Base-by-base conservation (phyloP, 2,888 invertebrate genomes). In the Aradus depressus region DNA sequence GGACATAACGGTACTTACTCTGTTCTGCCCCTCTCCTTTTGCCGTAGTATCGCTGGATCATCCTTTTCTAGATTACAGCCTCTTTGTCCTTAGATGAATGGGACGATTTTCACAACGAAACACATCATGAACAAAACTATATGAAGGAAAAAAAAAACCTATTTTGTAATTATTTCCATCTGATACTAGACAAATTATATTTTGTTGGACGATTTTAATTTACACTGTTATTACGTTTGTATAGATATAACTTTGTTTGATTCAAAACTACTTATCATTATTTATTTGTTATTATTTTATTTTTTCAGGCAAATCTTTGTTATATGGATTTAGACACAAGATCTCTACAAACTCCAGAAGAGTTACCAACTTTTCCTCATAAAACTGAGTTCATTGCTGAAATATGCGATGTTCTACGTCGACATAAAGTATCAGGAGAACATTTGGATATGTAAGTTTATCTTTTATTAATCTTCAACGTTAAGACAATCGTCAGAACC, bases 271-370 rank as follows among this genome's bases (percentile, higher is more conserved):
- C n/a, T n/a, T n/a, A n/a, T n/a, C n/a, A n/a, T n/a, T n/a, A n/a
- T n/a, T 28, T 10, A 28, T 10, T 28, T 28, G 12, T 44, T 10
- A 28, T 10, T 28, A 28, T 28, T 28, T 44, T 38, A 39, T 37
- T 43, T 47, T 63, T 64, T 1, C 81, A 92, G 73, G 91, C 91
- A 8, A 88, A 88, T 55, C 73, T 95, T 45, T 98, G 97, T 71
- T 84, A 92, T 65, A 89, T 98, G 45, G 95, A 98, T 70, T 85
- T 98, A 59, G 97, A 98, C 69, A 85, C 84, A 62, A 87, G 87
- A 59, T 80, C 80, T 62, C 84, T 96, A 61, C 93, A 95, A 68
- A 73, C 92, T 61, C 96, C 96, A 0, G 97, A 97, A 70, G 97
- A 97, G 68, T 72, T 96, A 62, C 93, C 95, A 0, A 76, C 80